Conservation (phyloP, 1,140 invertebrate species). For the Saccostrea echinata region DNA sequence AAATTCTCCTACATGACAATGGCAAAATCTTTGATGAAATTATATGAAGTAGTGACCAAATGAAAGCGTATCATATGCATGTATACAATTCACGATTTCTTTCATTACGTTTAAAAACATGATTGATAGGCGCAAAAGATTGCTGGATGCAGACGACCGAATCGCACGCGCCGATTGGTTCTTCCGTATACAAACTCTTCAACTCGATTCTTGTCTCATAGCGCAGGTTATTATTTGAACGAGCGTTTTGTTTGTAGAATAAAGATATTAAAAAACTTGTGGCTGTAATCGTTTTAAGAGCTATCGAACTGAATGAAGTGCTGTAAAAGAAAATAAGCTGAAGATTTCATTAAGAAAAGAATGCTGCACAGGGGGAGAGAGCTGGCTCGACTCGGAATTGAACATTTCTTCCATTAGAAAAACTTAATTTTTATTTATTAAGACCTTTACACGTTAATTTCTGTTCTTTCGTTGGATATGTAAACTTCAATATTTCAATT, state of each 20-base stretch:
- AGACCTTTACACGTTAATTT: too few relatives aligned
- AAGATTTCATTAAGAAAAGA: neutral
- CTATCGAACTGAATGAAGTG: constrained; percentile 14
- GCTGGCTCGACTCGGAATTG: too few relatives aligned
- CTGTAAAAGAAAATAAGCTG: neutral
- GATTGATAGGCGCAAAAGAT: constrained; percentile 33
- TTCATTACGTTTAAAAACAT: constrained; percentile 36
- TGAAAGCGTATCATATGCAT: constrained; percentile 15
- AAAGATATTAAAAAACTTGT: constrained; percentile 13
- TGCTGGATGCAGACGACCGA: constrained; percentile 29
- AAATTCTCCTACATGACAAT: neutral
- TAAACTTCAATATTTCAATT: too few relatives aligned
- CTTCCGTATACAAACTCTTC: constrained; percentile 37
- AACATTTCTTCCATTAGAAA: too few relatives aligned
- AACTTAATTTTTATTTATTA: too few relatives aligned
- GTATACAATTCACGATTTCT: constrained; percentile 2
- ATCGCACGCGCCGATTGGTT: constrained; percentile 41
- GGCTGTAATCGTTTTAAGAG: constrained; percentile 9
- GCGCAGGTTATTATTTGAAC: constrained; percentile 20
- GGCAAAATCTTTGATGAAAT: neutral
- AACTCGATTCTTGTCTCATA: constrained; percentile 21
- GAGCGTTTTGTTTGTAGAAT: constrained; percentile 17
- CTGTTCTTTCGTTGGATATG: too few relatives aligned
- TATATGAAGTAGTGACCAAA: neutral
- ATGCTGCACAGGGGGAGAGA: neutral